A percentile compares a stretch with the other conserved stretches of the same genome.
phyloP scores from a whole-genome alignment of 2,888 invertebrate species.

The Leucophenga maculata region DNA sequence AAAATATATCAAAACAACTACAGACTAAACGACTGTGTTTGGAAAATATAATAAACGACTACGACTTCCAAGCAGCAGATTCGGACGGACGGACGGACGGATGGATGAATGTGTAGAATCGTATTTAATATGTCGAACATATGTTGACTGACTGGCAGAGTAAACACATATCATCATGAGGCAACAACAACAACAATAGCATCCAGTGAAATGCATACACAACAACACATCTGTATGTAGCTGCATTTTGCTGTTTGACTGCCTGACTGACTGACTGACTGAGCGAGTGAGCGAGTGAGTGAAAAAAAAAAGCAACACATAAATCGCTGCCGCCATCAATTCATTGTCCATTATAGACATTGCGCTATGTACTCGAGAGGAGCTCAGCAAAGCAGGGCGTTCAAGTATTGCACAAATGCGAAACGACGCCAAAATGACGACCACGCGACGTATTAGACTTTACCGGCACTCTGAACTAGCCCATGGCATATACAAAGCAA shows the following conservation, averaged over 20 bases:
- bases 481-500: no score
- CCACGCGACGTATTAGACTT: no score
- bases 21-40: no score
- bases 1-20: no score
- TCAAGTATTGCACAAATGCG: no score
- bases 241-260: background rate
- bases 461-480: no score
- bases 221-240: no score
- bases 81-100: background rate
- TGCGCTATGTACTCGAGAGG: constrained; percentile 44
- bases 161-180: no score
- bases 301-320: constrained; percentile 40
- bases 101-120: background rate
- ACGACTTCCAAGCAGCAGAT: background rate
- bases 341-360: constrained; percentile 42
- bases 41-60: no score
- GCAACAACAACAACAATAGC: no score
- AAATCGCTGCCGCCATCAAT: constrained; percentile 43
- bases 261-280: background rate
- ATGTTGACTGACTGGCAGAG: constrained; percentile 7
- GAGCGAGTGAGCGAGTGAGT: background rate
- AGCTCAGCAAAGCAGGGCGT: background rate
- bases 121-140: constrained; percentile 14
- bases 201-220: no score
- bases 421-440: no score